Conservation (phyloP, 2,797 vertebrate genomes). For the Sebastes aleutianus region DNA sequence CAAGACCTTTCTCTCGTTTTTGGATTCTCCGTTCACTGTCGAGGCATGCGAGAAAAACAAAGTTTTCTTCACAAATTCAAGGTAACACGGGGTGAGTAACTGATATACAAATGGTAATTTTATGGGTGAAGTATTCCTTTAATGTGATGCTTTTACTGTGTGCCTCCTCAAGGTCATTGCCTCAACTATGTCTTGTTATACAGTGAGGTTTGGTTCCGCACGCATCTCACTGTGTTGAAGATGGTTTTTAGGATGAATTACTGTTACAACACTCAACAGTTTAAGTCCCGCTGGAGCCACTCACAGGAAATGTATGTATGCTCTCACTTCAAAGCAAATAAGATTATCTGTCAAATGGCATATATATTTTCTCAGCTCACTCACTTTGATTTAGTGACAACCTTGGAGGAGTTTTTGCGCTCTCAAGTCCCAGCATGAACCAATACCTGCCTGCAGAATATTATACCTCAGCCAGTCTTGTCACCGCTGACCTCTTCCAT, state of each 20-base stretch:
- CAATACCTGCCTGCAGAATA: slow-evolving; percentile 38
- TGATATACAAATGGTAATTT: no score
- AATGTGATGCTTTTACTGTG: slow-evolving; percentile 1
- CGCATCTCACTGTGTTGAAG: slow-evolving; percentile 3
- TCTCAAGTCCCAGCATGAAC: slow-evolving; percentile 24
- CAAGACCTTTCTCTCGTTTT: not conserved
- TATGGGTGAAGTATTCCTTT: no score
- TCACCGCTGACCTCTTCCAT: slow-evolving; percentile 47
- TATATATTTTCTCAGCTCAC: slow-evolving; percentile 41
- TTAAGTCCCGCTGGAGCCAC: slow-evolving; percentile 19
- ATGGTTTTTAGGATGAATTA: slow-evolving; percentile 23
- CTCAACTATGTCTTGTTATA: not conserved
- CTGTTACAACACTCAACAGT: slow-evolving; percentile 9
- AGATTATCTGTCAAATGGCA: slow-evolving; percentile 43
- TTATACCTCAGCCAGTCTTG: slow-evolving; percentile 28
- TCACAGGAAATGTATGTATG: slow-evolving; percentile 26
- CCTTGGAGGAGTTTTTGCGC: slow-evolving; percentile 31
- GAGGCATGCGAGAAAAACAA: not conserved
- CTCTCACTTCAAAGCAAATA: slow-evolving; percentile 15
- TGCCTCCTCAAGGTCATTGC: not conserved
- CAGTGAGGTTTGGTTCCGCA: not conserved
- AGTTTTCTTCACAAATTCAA: not conserved
- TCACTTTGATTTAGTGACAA: slow-evolving; percentile 31
- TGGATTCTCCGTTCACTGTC: not conserved
- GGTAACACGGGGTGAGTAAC: not conserved